These are phyloP conservation scores for Poecilia gillii DNA, from an alignment of 2,797 vertebrate species.

Conservation along the genomic window DNA sequence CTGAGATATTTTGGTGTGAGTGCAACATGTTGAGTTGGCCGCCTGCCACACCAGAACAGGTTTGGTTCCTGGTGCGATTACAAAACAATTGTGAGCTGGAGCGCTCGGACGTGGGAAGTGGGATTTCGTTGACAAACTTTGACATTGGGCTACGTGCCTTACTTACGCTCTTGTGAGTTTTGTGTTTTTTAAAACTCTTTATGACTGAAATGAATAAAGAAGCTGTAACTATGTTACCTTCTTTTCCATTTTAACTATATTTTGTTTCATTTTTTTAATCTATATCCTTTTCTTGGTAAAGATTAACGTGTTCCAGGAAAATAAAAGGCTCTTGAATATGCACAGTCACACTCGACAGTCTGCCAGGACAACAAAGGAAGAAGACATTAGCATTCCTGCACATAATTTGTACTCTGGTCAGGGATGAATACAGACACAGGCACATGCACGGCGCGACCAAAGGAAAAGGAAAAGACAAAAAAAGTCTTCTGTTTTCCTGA, in stretches of 20 bases:
- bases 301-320: constrained; percentile 66
- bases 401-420: constrained; percentile 60
- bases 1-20: constrained; percentile 12
- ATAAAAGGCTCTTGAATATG: constrained; percentile 76
- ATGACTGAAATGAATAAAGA: not conserved
- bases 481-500: not conserved
- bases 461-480: not conserved
- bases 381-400: constrained; percentile 78
- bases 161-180: constrained; percentile 1
- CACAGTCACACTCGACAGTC: constrained; percentile 71
- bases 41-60: constrained; percentile 7
- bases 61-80: constrained; percentile 10
- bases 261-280: constrained; percentile 2
- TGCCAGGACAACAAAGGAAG: constrained; percentile 73
- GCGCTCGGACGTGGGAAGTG: not conserved
- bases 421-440: constrained; percentile 43
- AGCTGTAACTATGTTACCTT: not conserved
- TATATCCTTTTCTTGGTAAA: constrained; percentile 43
- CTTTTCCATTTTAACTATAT: not conserved
- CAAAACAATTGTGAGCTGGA: constrained; percentile 27
- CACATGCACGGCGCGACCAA: constrained; percentile 1
- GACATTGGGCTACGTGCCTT: not conserved
- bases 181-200: not conserved
- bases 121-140: constrained; percentile 2
- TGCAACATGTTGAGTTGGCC: not conserved